Conservation (phyloP, 2,797 vertebrate genomes). For the Adrianichthys oophorus region DNA sequence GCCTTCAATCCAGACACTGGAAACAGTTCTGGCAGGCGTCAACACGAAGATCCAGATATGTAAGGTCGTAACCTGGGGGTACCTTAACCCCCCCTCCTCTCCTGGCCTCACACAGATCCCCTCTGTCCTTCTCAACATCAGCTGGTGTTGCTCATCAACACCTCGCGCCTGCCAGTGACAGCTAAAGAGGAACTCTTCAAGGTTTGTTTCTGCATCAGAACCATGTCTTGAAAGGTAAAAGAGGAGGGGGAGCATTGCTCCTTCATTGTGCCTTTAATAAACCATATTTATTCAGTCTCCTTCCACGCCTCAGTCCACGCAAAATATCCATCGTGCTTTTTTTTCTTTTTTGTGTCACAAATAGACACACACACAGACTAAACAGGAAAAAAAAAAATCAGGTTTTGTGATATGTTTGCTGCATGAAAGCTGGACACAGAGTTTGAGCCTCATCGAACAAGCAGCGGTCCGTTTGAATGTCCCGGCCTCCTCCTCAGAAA, state of each 20-base stretch:
- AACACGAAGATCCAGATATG: slow-evolving; percentile 45
- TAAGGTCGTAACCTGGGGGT: slow-evolving; percentile 46
- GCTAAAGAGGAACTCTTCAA: slow-evolving; percentile 29
- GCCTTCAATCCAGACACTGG: slow-evolving; percentile 24
- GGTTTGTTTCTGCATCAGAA: slow-evolving; percentile 24
- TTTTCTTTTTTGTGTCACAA: slow-evolving; percentile 19
- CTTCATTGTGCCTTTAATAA: slow-evolving; percentile 79
- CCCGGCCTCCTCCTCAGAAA: slow-evolving; percentile 37
- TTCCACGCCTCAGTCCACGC: slow-evolving; percentile 32
- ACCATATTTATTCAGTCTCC: slow-evolving; percentile 42
- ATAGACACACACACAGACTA: slow-evolving; percentile 47
- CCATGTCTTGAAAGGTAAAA: slow-evolving; percentile 31
- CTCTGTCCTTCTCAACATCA: slow-evolving; percentile 49
- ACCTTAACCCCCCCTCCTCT: slow-evolving; percentile 12
- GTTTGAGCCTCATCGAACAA: slow-evolving; percentile 38
- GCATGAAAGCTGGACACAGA: slow-evolving; percentile 42
- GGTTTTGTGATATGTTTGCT: slow-evolving; percentile 42
- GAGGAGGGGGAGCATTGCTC: slow-evolving; percentile 63
- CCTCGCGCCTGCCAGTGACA: slow-evolving; percentile 43
- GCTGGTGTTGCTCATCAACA: slow-evolving; percentile 77
- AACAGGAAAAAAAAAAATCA: slow-evolving; percentile 27
- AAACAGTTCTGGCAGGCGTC: slow-evolving; percentile 12
- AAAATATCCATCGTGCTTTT: slow-evolving; percentile 67
- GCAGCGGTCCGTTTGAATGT: slow-evolving; percentile 53
- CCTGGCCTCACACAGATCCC: slow-evolving; percentile 5